Evolutionary conservation across 2,113 vertebrate genomes (phyloP).

Genomic region (Zosterops borbonicus): DNA sequence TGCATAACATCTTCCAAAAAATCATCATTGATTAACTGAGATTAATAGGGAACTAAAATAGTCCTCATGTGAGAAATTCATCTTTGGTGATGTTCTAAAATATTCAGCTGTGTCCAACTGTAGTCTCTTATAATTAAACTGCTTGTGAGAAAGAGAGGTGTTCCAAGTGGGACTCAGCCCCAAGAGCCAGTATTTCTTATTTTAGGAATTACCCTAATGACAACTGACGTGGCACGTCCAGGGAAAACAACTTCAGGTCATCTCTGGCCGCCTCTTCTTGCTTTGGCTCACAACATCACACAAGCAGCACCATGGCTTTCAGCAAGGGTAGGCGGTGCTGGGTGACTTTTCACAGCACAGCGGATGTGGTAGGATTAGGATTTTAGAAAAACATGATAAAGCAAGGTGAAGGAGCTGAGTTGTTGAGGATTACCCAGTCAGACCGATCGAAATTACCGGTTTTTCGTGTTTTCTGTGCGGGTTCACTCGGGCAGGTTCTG

Average conservation of each 20-base stretch:
- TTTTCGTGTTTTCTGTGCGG: conserved; percentile 26
- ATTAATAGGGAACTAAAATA: background rate
- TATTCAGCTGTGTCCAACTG: background rate
- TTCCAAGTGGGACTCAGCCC: background rate
- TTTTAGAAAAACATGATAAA: background rate
- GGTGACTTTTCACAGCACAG: fast-evolving
- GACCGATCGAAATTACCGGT: background rate
- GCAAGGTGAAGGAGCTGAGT: background rate
- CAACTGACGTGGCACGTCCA: background rate
- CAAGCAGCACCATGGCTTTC: background rate
- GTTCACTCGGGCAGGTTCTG: conserved; percentile 24
- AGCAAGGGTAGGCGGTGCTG: background rate
- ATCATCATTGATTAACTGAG: background rate
- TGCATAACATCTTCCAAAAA: background rate
- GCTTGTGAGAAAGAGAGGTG: background rate
- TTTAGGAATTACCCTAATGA: background rate
- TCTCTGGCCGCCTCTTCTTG: background rate
- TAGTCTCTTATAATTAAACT: background rate
- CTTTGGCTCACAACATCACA: background rate
- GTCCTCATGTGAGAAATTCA: background rate
- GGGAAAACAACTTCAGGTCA: background rate
- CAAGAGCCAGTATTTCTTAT: background rate
- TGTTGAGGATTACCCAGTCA: background rate
- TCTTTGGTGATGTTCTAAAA: background rate
- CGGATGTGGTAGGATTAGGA: background rate